Base-by-base conservation (phyloP, 2,797 vertebrate species). In the Falco naumanni region DNA sequence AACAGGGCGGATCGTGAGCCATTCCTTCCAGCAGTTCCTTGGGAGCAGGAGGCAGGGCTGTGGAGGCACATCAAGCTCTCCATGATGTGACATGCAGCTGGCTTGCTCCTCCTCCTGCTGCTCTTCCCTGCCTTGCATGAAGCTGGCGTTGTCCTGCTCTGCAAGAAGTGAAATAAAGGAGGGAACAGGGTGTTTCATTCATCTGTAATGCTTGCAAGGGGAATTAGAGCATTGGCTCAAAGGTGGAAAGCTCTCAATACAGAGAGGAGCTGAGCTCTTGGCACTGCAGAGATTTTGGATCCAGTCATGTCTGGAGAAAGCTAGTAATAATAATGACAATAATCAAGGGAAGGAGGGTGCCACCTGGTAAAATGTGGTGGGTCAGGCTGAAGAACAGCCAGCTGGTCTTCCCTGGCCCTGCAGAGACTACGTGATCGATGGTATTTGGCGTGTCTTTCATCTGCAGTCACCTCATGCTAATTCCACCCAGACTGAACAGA, bases 401-500 rank as follows among this genome's bases (percentile, higher is more conserved):
- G n/a, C n/a, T 54, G 53, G 21, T 72, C 56, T 54, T 65, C 47
- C 37, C 74, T 37, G 56, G 45, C 48, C 68, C 89, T 74, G 37
- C 60, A 53, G 80, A 65, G 69, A 45, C 19, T 1, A 4, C 0
- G 2, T 50, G 74, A 70, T 70, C 0, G 1, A 85, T 80, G 72
- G 69, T 20, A 13, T 43, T 50, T 16, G 29, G 53, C 1, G 0
- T 0, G 0, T 31, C 59, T 77, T 71, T 72, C 65, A 37, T 45
- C 84, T 28, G 79, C 50, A 88, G 72, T 29, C 85, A 20, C 69
- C 51, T 15, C 1, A 1, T 31, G 25, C 41, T 54, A 65, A 61
- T 61, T 63, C 61, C 50, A 54, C 29, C 11, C 79, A 9, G 50
- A 19, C 41, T 3, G 25, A 78, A 65, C 53, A 86, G 24, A 50